phyloP scores from a whole-genome alignment of 2,797 vertebrate species.

The Pseudomugil tenellus region DNA sequence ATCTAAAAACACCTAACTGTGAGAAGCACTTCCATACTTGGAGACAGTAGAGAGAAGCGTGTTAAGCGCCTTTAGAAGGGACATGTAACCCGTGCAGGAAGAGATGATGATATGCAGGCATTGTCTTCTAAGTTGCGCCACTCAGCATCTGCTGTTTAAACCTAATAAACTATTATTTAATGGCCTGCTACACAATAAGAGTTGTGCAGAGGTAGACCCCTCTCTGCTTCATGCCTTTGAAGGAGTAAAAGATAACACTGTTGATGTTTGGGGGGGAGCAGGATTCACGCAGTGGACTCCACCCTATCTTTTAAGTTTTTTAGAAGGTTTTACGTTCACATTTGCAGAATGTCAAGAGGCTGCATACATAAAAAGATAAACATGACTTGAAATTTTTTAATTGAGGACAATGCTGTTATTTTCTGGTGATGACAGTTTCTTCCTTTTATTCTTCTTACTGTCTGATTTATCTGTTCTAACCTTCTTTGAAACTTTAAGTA shows the following conservation, averaged over 20 bases:
- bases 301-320: background rate
- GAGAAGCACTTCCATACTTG: too few relatives aligned
- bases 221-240: background rate
- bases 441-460: constrained; percentile 41
- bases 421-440: constrained; percentile 29
- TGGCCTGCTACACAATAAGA: too few relatives aligned
- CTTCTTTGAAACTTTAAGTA: rapidly evolving
- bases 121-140: background rate
- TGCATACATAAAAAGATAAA: constrained; percentile 24
- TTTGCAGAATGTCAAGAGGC: background rate
- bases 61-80: background rate
- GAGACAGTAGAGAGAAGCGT: too few relatives aligned
- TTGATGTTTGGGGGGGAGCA: background rate
- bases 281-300: background rate
- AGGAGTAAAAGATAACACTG: background rate
- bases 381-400: background rate
- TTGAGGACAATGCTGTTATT: constrained; percentile 32
- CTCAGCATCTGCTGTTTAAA: background rate
- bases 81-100: background rate
- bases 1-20: too few relatives aligned
- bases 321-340: background rate
- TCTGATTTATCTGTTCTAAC: background rate
- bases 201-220: background rate
- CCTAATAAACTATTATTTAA: background rate
- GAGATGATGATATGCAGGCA: background rate